Conservation (phyloP, 2,888 invertebrate genomes). For the Smittia sp. region DNA sequence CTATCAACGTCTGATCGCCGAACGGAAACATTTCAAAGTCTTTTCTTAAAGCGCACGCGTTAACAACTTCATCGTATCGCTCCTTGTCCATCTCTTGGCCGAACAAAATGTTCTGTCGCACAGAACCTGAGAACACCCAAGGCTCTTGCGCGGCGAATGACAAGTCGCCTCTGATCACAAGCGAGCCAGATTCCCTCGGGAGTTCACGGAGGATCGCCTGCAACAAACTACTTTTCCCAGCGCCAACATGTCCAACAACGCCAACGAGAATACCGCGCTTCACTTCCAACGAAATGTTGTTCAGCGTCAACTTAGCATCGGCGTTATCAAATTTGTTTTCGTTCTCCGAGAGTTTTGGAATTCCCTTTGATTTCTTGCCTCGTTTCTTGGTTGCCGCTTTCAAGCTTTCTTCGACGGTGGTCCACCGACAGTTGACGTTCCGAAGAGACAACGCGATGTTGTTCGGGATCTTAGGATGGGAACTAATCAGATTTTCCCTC, state of each 20-base stretch:
- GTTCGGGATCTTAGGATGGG: slow-evolving; percentile 46
- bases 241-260: slow-evolving; percentile 72
- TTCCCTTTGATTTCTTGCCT: slow-evolving; percentile 47
- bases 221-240: slow-evolving; percentile 69
- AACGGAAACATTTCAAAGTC: slow-evolving; percentile 58
- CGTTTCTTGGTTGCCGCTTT: slow-evolving; percentile 46
- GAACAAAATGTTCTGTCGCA: slow-evolving; percentile 63
- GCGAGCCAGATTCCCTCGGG: slow-evolving; percentile 55
- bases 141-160: slow-evolving; percentile 82
- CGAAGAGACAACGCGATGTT: slow-evolving; percentile 43
- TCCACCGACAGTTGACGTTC: slow-evolving; percentile 31
- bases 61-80: slow-evolving; percentile 52
- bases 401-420: slow-evolving; percentile 47
- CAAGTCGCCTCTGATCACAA: slow-evolving; percentile 61
- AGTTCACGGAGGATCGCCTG: slow-evolving; percentile 73
- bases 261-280: slow-evolving; percentile 63
- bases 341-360: slow-evolving; percentile 49
- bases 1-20: slow-evolving; percentile 60
- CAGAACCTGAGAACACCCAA: slow-evolving; percentile 75
- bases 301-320: slow-evolving; percentile 53
- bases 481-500: slow-evolving; percentile 14
- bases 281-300: slow-evolving; percentile 57
- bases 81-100: slow-evolving; percentile 55
- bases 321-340: neutral
- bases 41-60: slow-evolving; percentile 52